Base-by-base conservation (phyloP, 2,888 invertebrate genomes). In the Melanargia galathea region DNA sequence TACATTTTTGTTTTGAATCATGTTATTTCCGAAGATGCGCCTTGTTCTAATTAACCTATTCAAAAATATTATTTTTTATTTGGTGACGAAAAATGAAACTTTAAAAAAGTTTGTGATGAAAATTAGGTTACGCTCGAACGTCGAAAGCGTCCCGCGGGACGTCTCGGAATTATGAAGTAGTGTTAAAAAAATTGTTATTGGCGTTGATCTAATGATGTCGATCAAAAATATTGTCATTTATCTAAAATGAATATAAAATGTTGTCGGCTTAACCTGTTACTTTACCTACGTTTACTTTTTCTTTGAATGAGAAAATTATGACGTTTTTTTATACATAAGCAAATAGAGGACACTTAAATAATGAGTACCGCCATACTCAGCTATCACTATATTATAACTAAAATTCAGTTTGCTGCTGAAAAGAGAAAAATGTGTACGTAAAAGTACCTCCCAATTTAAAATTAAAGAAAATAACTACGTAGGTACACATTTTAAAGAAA, bases 211-310 rank as follows among this genome's bases (percentile, higher is more conserved):
- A 16, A 49, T 30, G 16, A 18, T 20, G 30, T 51, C 26, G n/a
- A 30, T 30, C 26, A 16, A 16, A 24, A 49, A 26, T 26, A 46
- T 24, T 22, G 20, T 8, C 6, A 46, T 24, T 24, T 49, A 49
- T 5, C 1, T n/a, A 22, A 16, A 7, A 10, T 3, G 8, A 49
- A 26, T 26, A 16, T 22, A 10, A 22, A 10, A 16, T 7, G 2
- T 40, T 40, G 1, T 46, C 5, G 11, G 6, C 13, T 13, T 46
- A 22, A 22, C 22, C 3, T 22, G n/a, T 43, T 43, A 22, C 56
- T n/a, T n/a, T n/a, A n/a, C n/a, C n/a, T n/a, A n/a, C n/a, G n/a
- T 56, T 48, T 62, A 51, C 51, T 43, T 62, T 57, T 59, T 63
- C 58, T 63, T 48, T 22, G 13, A 48, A 22, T 49, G 59, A 63